Evolutionary conservation across 2,113 vertebrate genomes (phyloP), one percentile per base, ranked within the genome.

Genomic region (Macquaria ambigua): DNA sequence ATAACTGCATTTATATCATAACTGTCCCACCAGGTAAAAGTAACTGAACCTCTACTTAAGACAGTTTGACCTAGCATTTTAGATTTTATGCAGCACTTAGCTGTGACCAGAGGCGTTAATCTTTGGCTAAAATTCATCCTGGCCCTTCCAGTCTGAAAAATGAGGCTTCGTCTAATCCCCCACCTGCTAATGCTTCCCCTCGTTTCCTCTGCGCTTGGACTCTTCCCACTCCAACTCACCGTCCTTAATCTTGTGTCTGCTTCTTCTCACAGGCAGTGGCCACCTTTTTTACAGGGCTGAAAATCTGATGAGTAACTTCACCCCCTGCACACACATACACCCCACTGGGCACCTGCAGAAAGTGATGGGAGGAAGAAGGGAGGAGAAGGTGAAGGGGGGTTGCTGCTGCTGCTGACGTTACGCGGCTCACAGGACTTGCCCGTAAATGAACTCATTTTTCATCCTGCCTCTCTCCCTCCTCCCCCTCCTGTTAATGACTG

Each of bases 361-460:
- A 89, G 88, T 89, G 90, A 93, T 86, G 86, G 87, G 86, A 84
- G 87, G 77, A 89, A 84, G 79, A 83, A 25, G 61, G 74, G 76
- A 89, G 82, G 79, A 77, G 84, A 78, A 85, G 78, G 83, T 56
- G 80, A 66, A 15, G 66, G 72, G 64, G 77, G 73, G 52, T 4
- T 79, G 84, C 53, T 87, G 82, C 77, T 86, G 84, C 77, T 92
- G 93, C 93, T 93, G 95, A 96, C 91, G 93, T 95, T 96, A 94
- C 92, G 89, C 85, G 90, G 93, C 96, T 96, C 95, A 93, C 94
- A 96, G 94, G 95, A 96, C 94, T 94, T 93, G 94, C 91, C 95
- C 87, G 88, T 96, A 96, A 96, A 96, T 96, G 94, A 96, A 96
- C 95, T 96, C 94, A 96, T 96, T 96, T 96, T 96, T 96, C 96